Conservation (phyloP, 2,888 invertebrate genomes). For the Lomographa bimaculata region DNA sequence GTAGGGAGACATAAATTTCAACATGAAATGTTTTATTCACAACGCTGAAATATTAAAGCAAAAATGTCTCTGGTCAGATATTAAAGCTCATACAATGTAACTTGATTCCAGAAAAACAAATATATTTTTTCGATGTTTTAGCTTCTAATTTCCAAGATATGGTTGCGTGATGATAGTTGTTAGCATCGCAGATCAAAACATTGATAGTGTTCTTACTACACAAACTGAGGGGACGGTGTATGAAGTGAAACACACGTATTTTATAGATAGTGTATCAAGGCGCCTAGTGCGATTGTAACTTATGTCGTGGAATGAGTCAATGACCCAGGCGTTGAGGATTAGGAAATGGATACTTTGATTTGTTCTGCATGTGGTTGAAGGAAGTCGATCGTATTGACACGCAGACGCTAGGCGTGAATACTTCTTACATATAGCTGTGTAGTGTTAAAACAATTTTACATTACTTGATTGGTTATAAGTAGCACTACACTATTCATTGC, state of each 20-base stretch:
- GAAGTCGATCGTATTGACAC: slow-evolving; percentile 36
- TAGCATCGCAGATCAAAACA: slow-evolving; percentile 14
- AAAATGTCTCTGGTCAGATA: too few relatives aligned
- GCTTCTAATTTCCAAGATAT: slow-evolving; percentile 2
- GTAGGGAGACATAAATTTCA: too few relatives aligned
- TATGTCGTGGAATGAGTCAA: slow-evolving; percentile 62
- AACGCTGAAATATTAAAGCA: too few relatives aligned
- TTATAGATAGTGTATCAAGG: slow-evolving; percentile 54
- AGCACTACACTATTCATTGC: too few relatives aligned
- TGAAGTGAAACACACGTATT: slow-evolving; percentile 46
- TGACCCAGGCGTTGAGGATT: slow-evolving; percentile 60
- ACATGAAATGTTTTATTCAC: too few relatives aligned
- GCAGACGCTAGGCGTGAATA: slow-evolving; percentile 10
- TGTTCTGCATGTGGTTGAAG: slow-evolving; percentile 46
- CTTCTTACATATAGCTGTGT: too few relatives aligned
- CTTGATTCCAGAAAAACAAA: not conserved
- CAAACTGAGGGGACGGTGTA: slow-evolving; percentile 6
- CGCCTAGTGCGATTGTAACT: slow-evolving; percentile 60
- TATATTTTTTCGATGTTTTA: not conserved
- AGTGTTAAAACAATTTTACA: too few relatives aligned
- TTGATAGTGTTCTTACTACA: too few relatives aligned
- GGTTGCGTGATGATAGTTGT: not conserved
- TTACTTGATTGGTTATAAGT: too few relatives aligned
- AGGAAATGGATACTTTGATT: slow-evolving; percentile 62
- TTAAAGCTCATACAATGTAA: too few relatives aligned